phyloP scores from a whole-genome alignment of 2,113 vertebrate species.

The Amphiprion percula region DNA sequence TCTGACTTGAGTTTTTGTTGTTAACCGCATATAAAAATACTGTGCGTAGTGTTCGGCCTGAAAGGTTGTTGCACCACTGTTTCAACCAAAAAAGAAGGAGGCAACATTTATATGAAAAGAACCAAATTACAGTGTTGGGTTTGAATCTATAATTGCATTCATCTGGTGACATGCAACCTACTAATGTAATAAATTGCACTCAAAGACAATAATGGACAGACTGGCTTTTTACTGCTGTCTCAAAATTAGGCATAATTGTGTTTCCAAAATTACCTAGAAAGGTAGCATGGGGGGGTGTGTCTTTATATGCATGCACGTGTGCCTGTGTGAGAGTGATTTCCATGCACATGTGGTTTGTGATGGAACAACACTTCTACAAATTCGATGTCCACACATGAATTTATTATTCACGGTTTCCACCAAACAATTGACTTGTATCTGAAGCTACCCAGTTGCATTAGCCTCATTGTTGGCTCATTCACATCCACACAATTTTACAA shows the following conservation, averaged over 20 bases:
- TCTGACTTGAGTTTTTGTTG: too few species aligned
- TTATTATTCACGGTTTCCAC: background rate
- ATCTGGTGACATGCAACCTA: conserved; percentile 46
- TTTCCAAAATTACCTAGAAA: conserved; percentile 11
- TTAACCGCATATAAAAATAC: too few species aligned
- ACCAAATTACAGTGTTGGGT: conserved; percentile 13
- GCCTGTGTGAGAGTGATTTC: background rate
- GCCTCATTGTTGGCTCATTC: background rate
- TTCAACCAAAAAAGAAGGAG: background rate
- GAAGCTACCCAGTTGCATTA: background rate
- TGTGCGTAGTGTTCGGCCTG: background rate
- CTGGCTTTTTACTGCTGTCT: conserved; percentile 35
- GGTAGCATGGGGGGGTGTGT: conserved; percentile 13
- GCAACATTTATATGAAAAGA: conserved; percentile 3
- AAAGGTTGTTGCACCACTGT: background rate
- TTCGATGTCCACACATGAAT: too few species aligned
- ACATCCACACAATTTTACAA: background rate
- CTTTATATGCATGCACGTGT: background rate
- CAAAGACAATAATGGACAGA: conserved; percentile 49
- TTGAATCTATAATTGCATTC: conserved; percentile 49
- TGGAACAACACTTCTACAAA: background rate
- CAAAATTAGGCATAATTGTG: conserved; percentile 41
- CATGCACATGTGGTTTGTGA: background rate
- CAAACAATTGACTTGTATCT: background rate
- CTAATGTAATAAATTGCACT: conserved; percentile 46